phyloP scores from a whole-genome alignment of 2,113 vertebrate species.

The Ceuthmochares aereus region DNA sequence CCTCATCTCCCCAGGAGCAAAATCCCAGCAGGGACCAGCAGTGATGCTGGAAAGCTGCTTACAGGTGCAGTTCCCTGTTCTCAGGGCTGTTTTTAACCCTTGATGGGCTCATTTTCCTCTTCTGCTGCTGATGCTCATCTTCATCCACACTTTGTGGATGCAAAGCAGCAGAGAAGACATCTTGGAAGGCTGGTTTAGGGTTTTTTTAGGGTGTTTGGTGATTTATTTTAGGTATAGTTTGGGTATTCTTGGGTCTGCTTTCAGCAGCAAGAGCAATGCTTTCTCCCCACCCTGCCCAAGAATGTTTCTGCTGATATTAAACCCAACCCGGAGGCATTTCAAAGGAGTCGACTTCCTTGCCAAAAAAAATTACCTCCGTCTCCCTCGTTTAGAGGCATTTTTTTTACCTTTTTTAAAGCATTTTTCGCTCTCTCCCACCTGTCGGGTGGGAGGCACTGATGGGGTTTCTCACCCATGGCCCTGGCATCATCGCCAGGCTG shows the following conservation, averaged over 20 bases:
- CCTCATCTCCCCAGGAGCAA: background rate
- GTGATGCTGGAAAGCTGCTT: background rate
- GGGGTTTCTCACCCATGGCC: background rate
- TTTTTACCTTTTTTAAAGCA: constrained; percentile 62
- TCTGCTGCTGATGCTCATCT: background rate
- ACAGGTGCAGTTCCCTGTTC: background rate
- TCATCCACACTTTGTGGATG: background rate
- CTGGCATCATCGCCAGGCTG: background rate
- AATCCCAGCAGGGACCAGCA: background rate
- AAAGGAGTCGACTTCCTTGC: constrained; percentile 40
- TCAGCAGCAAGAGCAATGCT: background rate
- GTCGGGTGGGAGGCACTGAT: background rate
- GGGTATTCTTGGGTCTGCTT: background rate
- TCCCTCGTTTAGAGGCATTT: constrained; percentile 16
- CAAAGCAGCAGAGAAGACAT: background rate
- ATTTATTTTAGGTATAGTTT: background rate
- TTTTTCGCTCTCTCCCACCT: constrained; percentile 29
- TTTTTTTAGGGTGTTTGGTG: background rate
- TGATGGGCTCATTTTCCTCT: background rate
- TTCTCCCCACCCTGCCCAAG: constrained; percentile 75
- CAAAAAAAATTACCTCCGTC: constrained; percentile 77
- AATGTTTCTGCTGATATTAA: constrained; percentile 77
- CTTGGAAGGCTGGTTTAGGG: background rate
- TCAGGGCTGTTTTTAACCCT: background rate
- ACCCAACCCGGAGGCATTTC: constrained; percentile 72